These are phyloP conservation scores for Pantherophis vulpinus DNA, from an alignment of 2,797 vertebrate genomes.

Conservation along the genomic window DNA sequence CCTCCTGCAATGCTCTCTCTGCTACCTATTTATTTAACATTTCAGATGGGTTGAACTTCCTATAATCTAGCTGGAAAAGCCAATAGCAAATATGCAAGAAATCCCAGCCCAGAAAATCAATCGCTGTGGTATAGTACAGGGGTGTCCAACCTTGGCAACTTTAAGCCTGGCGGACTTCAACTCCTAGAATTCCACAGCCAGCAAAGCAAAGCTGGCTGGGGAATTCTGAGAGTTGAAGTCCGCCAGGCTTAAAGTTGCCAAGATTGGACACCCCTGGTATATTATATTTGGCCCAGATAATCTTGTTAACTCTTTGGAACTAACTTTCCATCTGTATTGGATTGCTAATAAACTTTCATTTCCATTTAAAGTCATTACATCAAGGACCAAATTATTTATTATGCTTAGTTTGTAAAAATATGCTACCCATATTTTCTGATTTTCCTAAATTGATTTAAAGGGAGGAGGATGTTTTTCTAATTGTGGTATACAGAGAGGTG, in stretches of 20 bases:
- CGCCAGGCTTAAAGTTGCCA: no score
- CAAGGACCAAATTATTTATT: neutral
- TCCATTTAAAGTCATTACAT: neutral
- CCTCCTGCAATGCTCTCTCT: neutral
- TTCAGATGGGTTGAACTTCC: neutral
- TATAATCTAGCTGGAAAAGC: neutral
- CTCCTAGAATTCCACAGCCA: no score
- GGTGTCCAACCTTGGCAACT: no score
- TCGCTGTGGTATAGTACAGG: neutral
- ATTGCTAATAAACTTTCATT: neutral
- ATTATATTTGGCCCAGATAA: neutral
- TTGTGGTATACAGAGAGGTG: neutral
- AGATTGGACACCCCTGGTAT: neutral
- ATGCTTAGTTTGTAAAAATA: neutral
- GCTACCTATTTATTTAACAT: neutral
- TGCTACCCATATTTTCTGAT: neutral
- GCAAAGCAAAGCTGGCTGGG: no score
- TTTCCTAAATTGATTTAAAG: neutral
- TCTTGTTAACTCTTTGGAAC: neutral
- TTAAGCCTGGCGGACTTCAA: no score
- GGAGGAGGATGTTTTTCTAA: neutral
- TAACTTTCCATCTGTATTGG: neutral
- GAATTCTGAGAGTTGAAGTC: no score
- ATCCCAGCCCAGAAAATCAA: neutral
- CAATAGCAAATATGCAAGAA: no score